Percentiles rank a stretch among this genome's conserved stretches.
Evolutionary conservation across 2,797 vertebrate species (phyloP).

Genomic region (Hoplostethus atlanticus): DNA sequence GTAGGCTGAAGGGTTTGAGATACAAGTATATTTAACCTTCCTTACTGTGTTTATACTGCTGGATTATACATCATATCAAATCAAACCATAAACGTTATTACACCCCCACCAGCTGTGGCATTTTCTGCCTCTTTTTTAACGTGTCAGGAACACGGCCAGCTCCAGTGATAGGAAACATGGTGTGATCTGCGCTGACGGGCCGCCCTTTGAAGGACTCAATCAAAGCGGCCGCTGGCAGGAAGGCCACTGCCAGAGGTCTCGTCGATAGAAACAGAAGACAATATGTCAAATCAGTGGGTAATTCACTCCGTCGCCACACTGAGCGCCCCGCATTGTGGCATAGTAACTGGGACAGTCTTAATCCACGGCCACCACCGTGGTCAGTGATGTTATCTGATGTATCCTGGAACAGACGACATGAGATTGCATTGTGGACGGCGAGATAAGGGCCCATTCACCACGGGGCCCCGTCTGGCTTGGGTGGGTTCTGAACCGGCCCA

Average conservation of each 20-base stretch:
- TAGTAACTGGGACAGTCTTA: constrained; percentile 32
- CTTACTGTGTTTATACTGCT: too few species aligned
- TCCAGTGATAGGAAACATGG: not conserved
- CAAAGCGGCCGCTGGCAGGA: constrained; percentile 34
- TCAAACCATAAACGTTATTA: too few species aligned
- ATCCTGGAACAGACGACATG: constrained; percentile 46
- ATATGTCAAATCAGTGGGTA: constrained; percentile 29
- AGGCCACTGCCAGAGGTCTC: constrained; percentile 18
- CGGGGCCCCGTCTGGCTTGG: not conserved
- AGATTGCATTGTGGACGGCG: constrained; percentile 34
- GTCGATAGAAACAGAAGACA: constrained; percentile 26
- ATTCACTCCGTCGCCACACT: constrained; percentile 21
- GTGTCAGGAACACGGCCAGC: not conserved
- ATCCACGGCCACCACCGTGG: constrained; percentile 18
- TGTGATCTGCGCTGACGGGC: not conserved
- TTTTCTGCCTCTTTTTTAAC: not conserved
- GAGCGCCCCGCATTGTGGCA: not conserved
- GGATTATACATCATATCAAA: too few species aligned
- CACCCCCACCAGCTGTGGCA: too few species aligned
- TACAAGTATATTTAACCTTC: too few species aligned
- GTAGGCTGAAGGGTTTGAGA: too few species aligned
- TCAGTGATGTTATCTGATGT: constrained; percentile 46
- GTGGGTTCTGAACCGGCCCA: not conserved
- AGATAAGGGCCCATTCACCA: constrained; percentile 45
- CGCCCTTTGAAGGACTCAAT: constrained; percentile 26